Conservation (phyloP, 1,140 invertebrate genomes). For the Drosophila biarmipes region DNA sequence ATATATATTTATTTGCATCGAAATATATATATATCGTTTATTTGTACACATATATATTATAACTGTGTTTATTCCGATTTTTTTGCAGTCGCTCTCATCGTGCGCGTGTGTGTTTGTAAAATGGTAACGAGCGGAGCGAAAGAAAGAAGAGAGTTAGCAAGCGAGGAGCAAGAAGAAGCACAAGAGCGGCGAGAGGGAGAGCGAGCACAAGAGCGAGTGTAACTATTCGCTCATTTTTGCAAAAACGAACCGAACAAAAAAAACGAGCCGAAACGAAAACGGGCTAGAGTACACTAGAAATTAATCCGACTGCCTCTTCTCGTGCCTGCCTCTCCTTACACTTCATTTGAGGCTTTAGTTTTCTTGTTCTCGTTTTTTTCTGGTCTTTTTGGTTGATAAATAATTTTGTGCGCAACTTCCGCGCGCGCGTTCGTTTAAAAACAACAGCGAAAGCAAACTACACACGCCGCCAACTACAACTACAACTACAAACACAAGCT, state of each 20-base stretch:
- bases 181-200: slow-evolving; percentile 38
- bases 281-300: slow-evolving; percentile 65
- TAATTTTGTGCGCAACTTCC: slow-evolving; percentile 58
- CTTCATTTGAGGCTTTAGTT: slow-evolving; percentile 31
- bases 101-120: slow-evolving; percentile 73
- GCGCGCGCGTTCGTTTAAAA: slow-evolving; percentile 66
- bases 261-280: slow-evolving; percentile 8
- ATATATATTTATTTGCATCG: slow-evolving; percentile 16
- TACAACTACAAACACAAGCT: slow-evolving; percentile 54
- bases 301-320: slow-evolving; percentile 61
- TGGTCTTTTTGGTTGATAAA: slow-evolving; percentile 42
- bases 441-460: slow-evolving; percentile 72
- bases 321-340: slow-evolving; percentile 14
- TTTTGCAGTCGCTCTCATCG: slow-evolving; percentile 57
- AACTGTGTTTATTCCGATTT: slow-evolving; percentile 43
- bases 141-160: slow-evolving; percentile 63
- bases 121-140: slow-evolving; percentile 64
- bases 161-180: slow-evolving; percentile 27
- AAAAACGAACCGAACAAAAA: slow-evolving; percentile 35
- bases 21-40: slow-evolving; percentile 9
- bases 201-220: slow-evolving; percentile 28
- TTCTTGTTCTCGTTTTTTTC: slow-evolving; percentile 13
- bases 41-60: slow-evolving; percentile 29
- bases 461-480: slow-evolving; percentile 60
- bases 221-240: slow-evolving; percentile 71